Evolutionary conservation across 2,797 vertebrate genomes (phyloP), one percentile per base, ranked within the genome.

Genomic region (Myotis daubentonii): DNA sequence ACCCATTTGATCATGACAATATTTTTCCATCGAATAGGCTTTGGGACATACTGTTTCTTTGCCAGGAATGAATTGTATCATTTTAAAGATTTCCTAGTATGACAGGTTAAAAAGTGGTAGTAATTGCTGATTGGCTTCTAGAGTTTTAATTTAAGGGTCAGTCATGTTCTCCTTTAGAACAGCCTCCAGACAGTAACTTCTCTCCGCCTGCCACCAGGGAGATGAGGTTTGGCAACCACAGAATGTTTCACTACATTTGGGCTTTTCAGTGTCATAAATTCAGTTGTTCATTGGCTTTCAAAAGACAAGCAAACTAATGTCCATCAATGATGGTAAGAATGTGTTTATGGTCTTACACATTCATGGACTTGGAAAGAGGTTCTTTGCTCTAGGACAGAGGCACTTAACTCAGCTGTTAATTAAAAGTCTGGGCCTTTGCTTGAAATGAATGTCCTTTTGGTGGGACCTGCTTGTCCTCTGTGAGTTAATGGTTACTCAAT

Each of bases 41-140:
- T 86, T 84, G 74, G 81, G 41, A 92, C 91, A 33, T 93, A 51
- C 25, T 22, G 8, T 74, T 93, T 53, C 15, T 8, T 76, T 95
- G 36, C 38, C 80, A 86, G 75, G 19, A 84, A 4, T 53, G 19
- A 80, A 17, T 65, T 0, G 81, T 76, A 91, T 20, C 20, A n/a
- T 87, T 75, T 85, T n/a, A 91, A 93, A 84, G 76, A 62, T 70
- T 70, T 94, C 47, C 47, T 25, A 53, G 17, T 89, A 53, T 3
- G 28, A 57, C 25, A 66, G 20, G 30, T 57, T 85, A 33, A 80
- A 57, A 68, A 60, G 2, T 36, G 23, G 0, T 30, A 20, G 53
- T 30, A 22, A 6, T 53, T 74, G 19, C 60, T 94, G 23, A 53
- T 19, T 94, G 82, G 17, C 41, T 87, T 70, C 66, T 82, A 65